Evolutionary conservation across 2,113 vertebrate species (phyloP).

Genomic region (Amazona vittata): DNA sequence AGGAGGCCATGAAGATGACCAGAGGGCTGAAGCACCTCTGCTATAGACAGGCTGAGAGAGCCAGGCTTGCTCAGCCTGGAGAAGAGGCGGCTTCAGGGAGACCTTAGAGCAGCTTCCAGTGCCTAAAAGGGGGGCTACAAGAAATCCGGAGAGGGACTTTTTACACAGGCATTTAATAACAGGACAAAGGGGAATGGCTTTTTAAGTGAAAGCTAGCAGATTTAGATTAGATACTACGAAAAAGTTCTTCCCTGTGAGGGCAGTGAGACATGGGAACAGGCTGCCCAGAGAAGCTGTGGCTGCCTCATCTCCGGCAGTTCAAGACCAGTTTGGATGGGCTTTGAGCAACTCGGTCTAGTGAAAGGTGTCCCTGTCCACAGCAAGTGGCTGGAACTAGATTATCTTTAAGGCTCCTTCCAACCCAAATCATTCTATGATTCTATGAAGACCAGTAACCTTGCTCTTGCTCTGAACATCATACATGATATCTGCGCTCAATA

Average conservation of each 20-base stretch:
- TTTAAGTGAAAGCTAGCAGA: not conserved
- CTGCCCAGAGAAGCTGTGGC: not conserved
- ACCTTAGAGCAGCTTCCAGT: not conserved
- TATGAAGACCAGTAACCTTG: not conserved
- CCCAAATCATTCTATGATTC: not conserved
- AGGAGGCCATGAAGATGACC: not conserved
- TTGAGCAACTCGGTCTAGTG: not conserved
- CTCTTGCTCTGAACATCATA: not conserved
- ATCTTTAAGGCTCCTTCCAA: not conserved
- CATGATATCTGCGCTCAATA: rapidly evolving
- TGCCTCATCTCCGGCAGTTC: not conserved
- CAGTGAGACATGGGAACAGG: not conserved
- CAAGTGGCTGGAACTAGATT: not conserved
- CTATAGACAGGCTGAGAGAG: not conserved
- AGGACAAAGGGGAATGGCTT: not conserved
- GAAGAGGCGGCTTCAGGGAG: not conserved
- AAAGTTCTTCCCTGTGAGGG: not conserved
- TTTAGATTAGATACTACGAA: not conserved
- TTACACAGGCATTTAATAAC: not conserved
- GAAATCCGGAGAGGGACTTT: not conserved
- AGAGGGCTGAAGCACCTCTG: not conserved
- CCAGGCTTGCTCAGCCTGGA: not conserved
- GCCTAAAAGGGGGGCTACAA: not conserved
- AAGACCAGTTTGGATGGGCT: not conserved
- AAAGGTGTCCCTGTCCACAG: not conserved